A percentile compares a stretch with the other conserved stretches of the same genome.
These are phyloP conservation scores for Lates japonicus DNA, from an alignment of 2,797 vertebrate genomes.

Conservation along the genomic window DNA sequence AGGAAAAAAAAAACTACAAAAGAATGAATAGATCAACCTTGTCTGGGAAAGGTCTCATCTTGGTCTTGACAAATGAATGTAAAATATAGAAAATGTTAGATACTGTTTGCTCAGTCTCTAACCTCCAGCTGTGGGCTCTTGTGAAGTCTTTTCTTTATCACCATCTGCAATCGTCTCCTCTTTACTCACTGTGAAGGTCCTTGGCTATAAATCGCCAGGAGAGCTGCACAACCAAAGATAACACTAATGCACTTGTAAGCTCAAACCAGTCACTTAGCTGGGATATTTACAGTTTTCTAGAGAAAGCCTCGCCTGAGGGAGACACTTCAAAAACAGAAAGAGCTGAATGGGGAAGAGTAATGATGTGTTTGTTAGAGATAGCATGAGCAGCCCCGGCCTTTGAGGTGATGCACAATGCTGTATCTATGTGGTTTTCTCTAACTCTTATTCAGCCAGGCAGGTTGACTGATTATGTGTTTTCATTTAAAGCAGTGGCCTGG, in stretches of 20 bases:
- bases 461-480: constrained; percentile 56
- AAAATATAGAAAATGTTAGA: constrained; percentile 24
- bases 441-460: constrained; percentile 40
- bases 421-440: constrained; percentile 41
- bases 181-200: constrained; percentile 53
- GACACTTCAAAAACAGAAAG: constrained; percentile 66
- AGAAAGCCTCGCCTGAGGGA: constrained; percentile 55
- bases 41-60: constrained; percentile 21
- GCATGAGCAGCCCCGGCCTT: constrained; percentile 47
- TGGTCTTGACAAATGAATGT: constrained; percentile 25
- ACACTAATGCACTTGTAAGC: constrained; percentile 70
- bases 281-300: constrained; percentile 69
- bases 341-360: constrained; percentile 66
- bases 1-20: constrained; percentile 14
- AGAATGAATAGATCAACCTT: constrained; percentile 8
- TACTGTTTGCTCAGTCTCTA: constrained; percentile 24
- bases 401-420: constrained; percentile 52
- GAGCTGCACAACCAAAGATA: constrained; percentile 67
- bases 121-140: constrained; percentile 46
- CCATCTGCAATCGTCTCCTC: constrained; percentile 41
- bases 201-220: constrained; percentile 59
- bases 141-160: constrained; percentile 50
- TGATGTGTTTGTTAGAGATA: constrained; percentile 70
- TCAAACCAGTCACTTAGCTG: constrained; percentile 69
- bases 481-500: constrained; percentile 29